phyloP scores from a whole-genome alignment of 2,888 invertebrate genomes.

The Drosophila lacicola region DNA sequence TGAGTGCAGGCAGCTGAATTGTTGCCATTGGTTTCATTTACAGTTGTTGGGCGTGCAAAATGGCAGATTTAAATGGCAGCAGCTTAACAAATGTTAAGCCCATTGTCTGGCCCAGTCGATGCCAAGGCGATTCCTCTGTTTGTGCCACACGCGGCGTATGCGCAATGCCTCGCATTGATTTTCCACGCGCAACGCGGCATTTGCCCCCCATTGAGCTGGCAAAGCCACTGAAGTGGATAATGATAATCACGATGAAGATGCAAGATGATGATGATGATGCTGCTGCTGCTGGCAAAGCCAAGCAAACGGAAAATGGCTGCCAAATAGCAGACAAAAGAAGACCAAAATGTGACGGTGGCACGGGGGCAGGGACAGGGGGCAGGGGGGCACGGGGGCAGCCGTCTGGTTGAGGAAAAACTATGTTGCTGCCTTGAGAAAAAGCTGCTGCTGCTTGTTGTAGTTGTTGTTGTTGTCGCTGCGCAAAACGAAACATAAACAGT shows the following conservation, averaged over 20 bases:
- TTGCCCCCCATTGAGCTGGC: conserved; percentile 25
- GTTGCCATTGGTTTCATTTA: conserved; percentile 62
- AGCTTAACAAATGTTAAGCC: conserved; percentile 58
- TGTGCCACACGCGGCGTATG: conserved; percentile 58
- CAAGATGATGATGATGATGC: conserved; percentile 21
- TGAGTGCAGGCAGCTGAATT: conserved; percentile 21
- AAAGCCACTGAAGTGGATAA: conserved; percentile 48
- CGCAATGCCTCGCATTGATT: conserved; percentile 69
- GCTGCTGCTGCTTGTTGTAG: conserved; percentile 14
- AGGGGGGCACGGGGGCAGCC: conserved; percentile 9
- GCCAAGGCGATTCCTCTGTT: conserved; percentile 16
- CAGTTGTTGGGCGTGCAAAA: conserved; percentile 54
- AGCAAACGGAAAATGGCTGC: conserved; percentile 69
- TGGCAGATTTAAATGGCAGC: conserved; percentile 51
- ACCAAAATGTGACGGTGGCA: conserved; percentile 1
- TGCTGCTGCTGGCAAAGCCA: conserved; percentile 34
- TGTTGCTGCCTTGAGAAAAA: conserved; percentile 70
- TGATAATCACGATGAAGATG: conserved; percentile 20
- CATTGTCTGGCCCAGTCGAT: conserved; percentile 43
- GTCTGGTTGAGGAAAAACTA: conserved; percentile 72
- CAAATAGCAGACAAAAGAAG: conserved; percentile 47
- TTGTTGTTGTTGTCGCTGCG: conserved; percentile 57
- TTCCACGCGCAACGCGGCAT: conserved; percentile 52
- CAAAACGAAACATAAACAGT: conserved; percentile 80
- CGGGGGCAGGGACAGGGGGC: background rate